These are phyloP conservation scores for Drosophila affinis DNA, from an alignment of 2,888 invertebrate genomes.

Conservation along the genomic window DNA sequence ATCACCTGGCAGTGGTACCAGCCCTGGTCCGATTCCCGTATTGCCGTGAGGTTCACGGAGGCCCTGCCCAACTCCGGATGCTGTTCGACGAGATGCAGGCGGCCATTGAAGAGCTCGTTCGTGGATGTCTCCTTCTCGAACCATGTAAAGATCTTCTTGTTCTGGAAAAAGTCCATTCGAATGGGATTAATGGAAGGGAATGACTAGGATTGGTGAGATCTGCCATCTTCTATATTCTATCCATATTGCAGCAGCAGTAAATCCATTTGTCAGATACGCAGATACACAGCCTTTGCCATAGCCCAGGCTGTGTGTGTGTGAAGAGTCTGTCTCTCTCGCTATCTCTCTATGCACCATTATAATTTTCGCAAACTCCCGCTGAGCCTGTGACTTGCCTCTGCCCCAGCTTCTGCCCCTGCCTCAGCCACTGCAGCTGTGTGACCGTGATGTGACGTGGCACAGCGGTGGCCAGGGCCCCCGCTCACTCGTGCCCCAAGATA, in stretches of 20 bases:
- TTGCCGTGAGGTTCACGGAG: slow-evolving; percentile 92
- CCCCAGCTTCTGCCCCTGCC: background rate
- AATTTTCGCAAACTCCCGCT: slow-evolving; percentile 73
- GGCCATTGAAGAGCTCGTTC: slow-evolving; percentile 89
- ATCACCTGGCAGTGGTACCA: slow-evolving; percentile 95
- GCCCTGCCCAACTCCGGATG: slow-evolving; percentile 86
- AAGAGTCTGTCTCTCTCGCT: background rate
- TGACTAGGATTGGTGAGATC: background rate
- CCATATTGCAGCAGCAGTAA: background rate
- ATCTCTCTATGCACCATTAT: slow-evolving; percentile 44
- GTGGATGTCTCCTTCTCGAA: slow-evolving; percentile 89
- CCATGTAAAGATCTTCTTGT: slow-evolving; percentile 92
- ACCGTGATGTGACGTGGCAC: slow-evolving; percentile 39
- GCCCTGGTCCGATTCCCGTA: slow-evolving; percentile 94
- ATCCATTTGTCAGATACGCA: background rate
- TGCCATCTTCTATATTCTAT: background rate
- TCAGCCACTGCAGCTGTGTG: background rate
- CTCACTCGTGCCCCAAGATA: slow-evolving; percentile 4
- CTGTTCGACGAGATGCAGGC: slow-evolving; percentile 87
- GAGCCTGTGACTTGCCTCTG: slow-evolving; percentile 26
- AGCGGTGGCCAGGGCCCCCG: slow-evolving; percentile 14
- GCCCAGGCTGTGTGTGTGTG: background rate
- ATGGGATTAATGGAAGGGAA: background rate
- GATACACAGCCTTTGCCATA: background rate
- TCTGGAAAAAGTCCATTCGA: slow-evolving; percentile 84